Evolutionary conservation across 1,140 invertebrate species (phyloP), one percentile per base, ranked within the genome.

Genomic region (Drosophila ficusphila): DNA sequence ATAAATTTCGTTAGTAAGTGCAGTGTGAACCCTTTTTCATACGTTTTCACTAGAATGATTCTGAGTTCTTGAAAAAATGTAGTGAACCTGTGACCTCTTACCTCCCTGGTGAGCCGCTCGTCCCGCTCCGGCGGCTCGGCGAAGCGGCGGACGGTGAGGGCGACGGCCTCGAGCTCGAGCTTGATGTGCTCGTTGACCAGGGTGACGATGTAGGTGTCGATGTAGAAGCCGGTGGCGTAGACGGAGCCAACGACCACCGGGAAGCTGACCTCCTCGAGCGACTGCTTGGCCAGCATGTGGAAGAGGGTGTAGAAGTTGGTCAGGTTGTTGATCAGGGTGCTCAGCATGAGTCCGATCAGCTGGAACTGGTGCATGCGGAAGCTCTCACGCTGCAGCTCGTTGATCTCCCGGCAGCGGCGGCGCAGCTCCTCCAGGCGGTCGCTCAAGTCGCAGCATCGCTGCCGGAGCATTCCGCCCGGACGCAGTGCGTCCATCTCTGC

Each of bases 281-380:
- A 53, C 21, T 86, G 77, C 11, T 77, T 82, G 25, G 70, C 70
- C 25, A 90, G 41, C 60, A 90, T 48, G 47, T 82, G 90, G 56
- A 89, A 90, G 34, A 90, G 64, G 11, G 83, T 86, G 19, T 79
- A 90, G 4, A 70, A 70, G 21, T 90, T 90, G 36, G 89, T 90
- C 25, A 90, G 39, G 33, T 90, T 90, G 36, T 83, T 90, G 33
- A 90, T 90, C 33, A 90, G 34, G 0, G 89, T 89, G 23, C 71
- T 79, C 36, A 90, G 49, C 71, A 89, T 75, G 11, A 90, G 56
- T 0, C 89, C 89, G 8, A 90, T 41, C 16, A 90, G 58, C 60
- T 90, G 89, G 16, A 85, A 53, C 48, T 90, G 89, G 29, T 90
- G 89, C 72, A 85, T 76, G 0, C 53, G 49, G 19, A 86, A 68